Evolutionary conservation across 1,140 invertebrate genomes (phyloP), one percentile per base, ranked within the genome.

Genomic region (Tetraneura akinire): DNA sequence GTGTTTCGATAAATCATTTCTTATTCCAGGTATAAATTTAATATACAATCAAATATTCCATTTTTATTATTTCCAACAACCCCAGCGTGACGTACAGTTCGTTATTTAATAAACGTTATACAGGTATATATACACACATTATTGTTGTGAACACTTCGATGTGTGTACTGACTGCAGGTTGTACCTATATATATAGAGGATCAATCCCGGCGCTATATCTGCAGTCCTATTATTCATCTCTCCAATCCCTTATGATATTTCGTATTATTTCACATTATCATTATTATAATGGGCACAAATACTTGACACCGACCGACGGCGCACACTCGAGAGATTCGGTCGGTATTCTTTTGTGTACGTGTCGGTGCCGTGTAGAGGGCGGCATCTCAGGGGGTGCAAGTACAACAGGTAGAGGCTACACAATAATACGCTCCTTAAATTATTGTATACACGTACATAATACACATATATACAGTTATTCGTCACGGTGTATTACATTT

Each of bases 11-110:
- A 76, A 76, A 76, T 76, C 71, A 76, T 42, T 57, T 76, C 53
- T n/a, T 76, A 42, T 76, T 76, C 53, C 71, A 76, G 71, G 71
- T 76, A 68, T 47, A 66, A 8, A n/a, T n/a, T n/a, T n/a, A n/a
- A n/a, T n/a, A n/a, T n/a, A n/a, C n/a, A n/a, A n/a, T n/a, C n/a
- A 53, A 73, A 74, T 16, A 16, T 53, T 13, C 47, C 21, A 51
- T 74, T 76, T 57, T 51, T 74, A n/a, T 76, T 76, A 57, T 57
- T 73, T 21, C 13, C 5, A 57, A 57, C 73, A 37, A 57, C 73
- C 49, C 73, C 73, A 55, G 73, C 73, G 73, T 76, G 73, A 76
- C 73, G 32, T 51, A 18, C 9, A 47, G 45, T 47, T 47, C 21
- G 66, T 68, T n/a, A n/a, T n/a, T 68, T 68, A 32, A 74, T 55